These are phyloP conservation scores for Charina bottae DNA, from an alignment of 2,113 vertebrate species.

Conservation along the genomic window DNA sequence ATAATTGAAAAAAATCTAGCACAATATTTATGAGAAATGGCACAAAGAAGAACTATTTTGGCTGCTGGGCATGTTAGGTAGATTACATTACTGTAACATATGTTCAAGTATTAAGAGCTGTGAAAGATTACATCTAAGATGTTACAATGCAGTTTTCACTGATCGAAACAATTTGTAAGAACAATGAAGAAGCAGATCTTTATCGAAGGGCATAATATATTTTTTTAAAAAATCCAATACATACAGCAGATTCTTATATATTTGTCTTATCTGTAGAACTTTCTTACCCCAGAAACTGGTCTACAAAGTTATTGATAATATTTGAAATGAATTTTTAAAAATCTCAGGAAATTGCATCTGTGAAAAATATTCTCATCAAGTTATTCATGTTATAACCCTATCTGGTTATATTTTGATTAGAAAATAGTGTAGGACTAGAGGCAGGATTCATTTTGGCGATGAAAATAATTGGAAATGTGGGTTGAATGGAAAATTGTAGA, in stretches of 20 bases:
- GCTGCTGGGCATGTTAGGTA: neutral
- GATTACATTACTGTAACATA: neutral
- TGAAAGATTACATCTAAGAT: neutral
- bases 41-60: neutral
- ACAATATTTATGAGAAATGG: neutral
- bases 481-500: neutral
- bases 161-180: neutral
- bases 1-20: neutral
- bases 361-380: neutral
- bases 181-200: neutral
- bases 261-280: neutral
- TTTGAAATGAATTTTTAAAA: neutral
- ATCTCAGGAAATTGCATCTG: neutral
- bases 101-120: neutral
- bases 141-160: neutral
- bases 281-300: neutral
- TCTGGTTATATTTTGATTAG: neutral
- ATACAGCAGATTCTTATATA: neutral
- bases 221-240: neutral
- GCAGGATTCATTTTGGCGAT: neutral
- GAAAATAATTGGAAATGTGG: neutral
- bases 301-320: neutral
- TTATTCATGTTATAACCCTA: neutral
- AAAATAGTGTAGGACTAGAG: neutral
- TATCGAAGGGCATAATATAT: neutral